Evolutionary conservation across 2,113 vertebrate genomes (phyloP), one percentile per base, ranked within the genome.

Genomic region (Hystrix cristata): DNA sequence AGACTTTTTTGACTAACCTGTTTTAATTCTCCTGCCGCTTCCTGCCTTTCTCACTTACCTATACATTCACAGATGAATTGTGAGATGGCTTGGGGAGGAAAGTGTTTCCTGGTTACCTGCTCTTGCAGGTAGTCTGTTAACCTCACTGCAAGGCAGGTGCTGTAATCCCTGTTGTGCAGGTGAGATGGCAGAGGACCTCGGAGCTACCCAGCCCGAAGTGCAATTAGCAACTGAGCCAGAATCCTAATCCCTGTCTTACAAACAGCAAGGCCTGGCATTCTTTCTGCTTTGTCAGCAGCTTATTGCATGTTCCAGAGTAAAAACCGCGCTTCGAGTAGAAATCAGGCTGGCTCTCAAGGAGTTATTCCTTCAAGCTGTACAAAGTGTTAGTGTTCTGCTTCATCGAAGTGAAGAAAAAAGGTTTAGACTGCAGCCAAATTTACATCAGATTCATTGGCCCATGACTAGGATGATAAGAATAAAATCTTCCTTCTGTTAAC

Each of bases 21-120:
- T 85, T 81, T 51, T 12, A 13, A n/a, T 65, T 27, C 27, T 53
- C 29, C 13, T 14, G 1, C 9, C 2, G 0, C 29, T 67, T 19
- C 46, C 60, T 43, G 21, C 43, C 69, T 53, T 78, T 69, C 55
- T 83, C 12, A 7, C 7, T 87, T 87, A 48, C 2, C 27, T 1
- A 0, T 23, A 2, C 0, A 0, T 14, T 72, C 29, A 74, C 55
- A 48, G 15, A 4, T 48, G 29, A 71, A 31, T 53, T 60, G 12
- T 2, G 31, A 57, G 31, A 25, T 57, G 19, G 43, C 65, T 64
- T 34, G 11, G 46, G 34, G 57, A 55, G 46, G 59, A 18, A 64
- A 19, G 9, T 57, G 38, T 18, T 13, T 78, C 1, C 2, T 13
- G 46, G 15, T 89, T 0, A 1, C 48, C 89, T 55, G 1, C 55